Evolutionary conservation across 2,888 invertebrate genomes (phyloP).

Genomic region (Patella caerulea): DNA sequence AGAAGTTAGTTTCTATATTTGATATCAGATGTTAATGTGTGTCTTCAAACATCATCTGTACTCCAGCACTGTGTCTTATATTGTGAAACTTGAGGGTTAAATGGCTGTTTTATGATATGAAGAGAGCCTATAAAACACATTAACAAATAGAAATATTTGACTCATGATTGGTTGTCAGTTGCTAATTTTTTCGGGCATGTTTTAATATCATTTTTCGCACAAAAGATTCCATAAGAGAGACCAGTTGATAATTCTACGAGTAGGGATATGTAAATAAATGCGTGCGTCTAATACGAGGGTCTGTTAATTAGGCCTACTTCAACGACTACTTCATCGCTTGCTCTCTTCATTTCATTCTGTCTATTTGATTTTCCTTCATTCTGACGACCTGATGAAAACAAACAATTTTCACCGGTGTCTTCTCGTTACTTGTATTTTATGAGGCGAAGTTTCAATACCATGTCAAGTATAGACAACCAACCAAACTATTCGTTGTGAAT

Average conservation of each 20-base stretch:
- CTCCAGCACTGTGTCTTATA: too few species aligned
- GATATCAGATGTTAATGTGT: too few species aligned
- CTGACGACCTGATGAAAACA: neutral
- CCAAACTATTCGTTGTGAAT: constrained; percentile 1
- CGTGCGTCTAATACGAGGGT: neutral
- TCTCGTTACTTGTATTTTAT: constrained; percentile 8
- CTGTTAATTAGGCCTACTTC: constrained; percentile 5
- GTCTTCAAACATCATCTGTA: too few species aligned
- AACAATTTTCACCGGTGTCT: neutral
- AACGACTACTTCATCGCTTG: neutral
- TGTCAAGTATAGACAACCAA: constrained; percentile 4
- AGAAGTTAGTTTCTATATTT: too few species aligned
- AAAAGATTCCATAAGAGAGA: constrained; percentile 8
- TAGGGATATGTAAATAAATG: constrained; percentile 2
- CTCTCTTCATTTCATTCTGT: neutral
- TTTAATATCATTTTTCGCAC: constrained; percentile 7
- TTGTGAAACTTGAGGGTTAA: too few species aligned
- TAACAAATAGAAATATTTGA: neutral
- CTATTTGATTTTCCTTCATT: constrained; percentile 3
- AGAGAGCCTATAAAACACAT: constrained; percentile 5
- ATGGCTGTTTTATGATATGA: neutral
- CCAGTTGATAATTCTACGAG: neutral
- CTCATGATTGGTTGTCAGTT: neutral
- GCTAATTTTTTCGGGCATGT: constrained; percentile 6
- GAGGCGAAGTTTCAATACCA: constrained; percentile 4